Base-by-base conservation (phyloP, 2,797 vertebrate genomes). In the Tadarida brasiliensis region DNA sequence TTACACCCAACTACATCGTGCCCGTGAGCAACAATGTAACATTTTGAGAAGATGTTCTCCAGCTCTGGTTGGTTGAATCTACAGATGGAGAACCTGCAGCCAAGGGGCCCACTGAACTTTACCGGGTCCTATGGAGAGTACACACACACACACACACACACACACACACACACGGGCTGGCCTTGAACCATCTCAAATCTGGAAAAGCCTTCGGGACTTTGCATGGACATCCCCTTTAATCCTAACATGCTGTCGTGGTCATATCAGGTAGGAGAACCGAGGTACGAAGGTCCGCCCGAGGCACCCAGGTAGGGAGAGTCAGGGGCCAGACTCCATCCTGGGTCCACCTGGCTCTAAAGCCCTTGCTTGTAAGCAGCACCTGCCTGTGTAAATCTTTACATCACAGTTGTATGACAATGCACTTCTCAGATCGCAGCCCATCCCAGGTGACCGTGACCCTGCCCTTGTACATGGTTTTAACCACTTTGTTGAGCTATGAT, bases 371-470 rank as follows among this genome's bases (percentile, higher is more conserved):
- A 47, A 49, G 39, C 51, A 2, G 49, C 28, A 6, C 24, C 33
- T 76, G 65, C 57, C 54, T 26, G 20, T 49, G 4, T 3, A 12
- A 11, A 3, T 16, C 4, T 56, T 24, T 2, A 19, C 5, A 8
- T 22, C 11, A 0, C 1, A 14, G 2, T 54, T 39, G 24, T 30
- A 33, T 49, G 8, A 51, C 28, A 5, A 0, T 1, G 4, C 15
- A 1, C 8, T 17, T 51, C 47, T 10, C 9, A 17, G 47, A 10
- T 30, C 1, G 9, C 11, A 51, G 39, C 7, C 73, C 16, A 3
- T 51, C 4, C 5, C 16, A 47, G 28, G 47, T 17, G 47, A 30
- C 2, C 2, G 4, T 49, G 71, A 19, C 28, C 33, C 1, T n/a
- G 28, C 16, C 17, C 6, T 4, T 57, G 24, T 7, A n/a, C 1